Base-by-base conservation (phyloP, 2,113 vertebrate species). In the Takifugu flavidus region DNA sequence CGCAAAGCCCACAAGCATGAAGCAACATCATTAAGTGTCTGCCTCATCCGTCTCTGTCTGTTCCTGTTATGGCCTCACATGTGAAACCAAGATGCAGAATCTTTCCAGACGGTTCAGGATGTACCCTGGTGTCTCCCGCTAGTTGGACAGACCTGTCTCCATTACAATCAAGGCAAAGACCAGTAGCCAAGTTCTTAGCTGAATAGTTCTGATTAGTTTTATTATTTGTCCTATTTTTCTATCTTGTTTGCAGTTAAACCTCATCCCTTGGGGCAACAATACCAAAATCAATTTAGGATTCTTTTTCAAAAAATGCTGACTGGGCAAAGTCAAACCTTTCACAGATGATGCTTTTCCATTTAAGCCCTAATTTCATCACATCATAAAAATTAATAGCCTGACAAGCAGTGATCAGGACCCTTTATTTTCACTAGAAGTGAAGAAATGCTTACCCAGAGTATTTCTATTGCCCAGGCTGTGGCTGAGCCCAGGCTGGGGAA, bases 371-470 rank as follows among this genome's bases (percentile, higher is more conserved):
- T 65, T 69, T 67, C 62, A 59, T 75, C 57, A 75, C 26, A 59
- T 59, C 64, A 77, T 82, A 76, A 74, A 10, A 39, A 73, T 62
- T 64, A 61, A 39, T 34, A 34, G 34, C 11, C 34, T 39, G 34
- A 6, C 7, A 10, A 39, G 49, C 27, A 80, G 59, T 61, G 51
- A 75, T 65, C 78, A 74, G 46, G 75, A 74, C 62, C 67, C 39
- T 72, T 63, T 84, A 70, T 74, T 80, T 81, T 70, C 57, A 72
- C 54, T 57, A 29, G 39, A 29, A 65, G 61, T 63, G 67, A 72
- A 77, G 67, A 87, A 84, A 70, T 84, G 84, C 85, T 87, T 83
- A 75, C 78, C 54, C 64, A 72, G 62, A 70, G 66, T 75, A 66
- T 75, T 87, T 82, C 64, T 71, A 20, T 50, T 58, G 74, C 63